A percentile compares a stretch with the other conserved stretches of the same genome.
Evolutionary conservation across 2,888 invertebrate species (phyloP).

Genomic region (Taphrorychus bicolor): DNA sequence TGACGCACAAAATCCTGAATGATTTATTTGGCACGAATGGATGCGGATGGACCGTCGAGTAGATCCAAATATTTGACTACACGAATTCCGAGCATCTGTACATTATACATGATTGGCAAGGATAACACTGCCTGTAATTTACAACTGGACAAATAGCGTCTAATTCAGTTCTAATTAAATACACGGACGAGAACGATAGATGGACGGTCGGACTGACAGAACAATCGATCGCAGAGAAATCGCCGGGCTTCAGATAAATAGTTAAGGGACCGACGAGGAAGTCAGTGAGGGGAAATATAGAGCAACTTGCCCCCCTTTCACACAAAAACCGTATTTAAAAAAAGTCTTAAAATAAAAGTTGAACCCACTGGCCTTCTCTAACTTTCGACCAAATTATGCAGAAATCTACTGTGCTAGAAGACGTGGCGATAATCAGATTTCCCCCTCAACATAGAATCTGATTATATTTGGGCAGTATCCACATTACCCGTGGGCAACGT

Average conservation of each 20-base stretch:
- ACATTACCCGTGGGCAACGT: constrained; percentile 34
- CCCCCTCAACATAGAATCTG: constrained; percentile 33
- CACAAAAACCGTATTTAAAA: neutral
- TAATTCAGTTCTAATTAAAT: constrained; percentile 55
- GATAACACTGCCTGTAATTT: constrained; percentile 51
- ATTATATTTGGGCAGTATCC: constrained; percentile 38
- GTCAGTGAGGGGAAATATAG: constrained; percentile 8
- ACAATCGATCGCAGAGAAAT: constrained; percentile 48
- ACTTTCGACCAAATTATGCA: too few relatives aligned
- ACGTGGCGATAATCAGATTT: constrained; percentile 33
- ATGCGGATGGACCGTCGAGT: neutral
- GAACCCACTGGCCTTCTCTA: neutral
- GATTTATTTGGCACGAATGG: constrained; percentile 8
- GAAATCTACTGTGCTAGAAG: neutral
- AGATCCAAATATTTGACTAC: constrained; percentile 52
- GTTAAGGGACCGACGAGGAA: constrained; percentile 24
- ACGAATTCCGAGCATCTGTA: constrained; percentile 48
- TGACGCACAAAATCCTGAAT: too few relatives aligned
- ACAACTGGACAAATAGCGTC: constrained; percentile 52
- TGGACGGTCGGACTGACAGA: constrained; percentile 43
- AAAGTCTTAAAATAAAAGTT: neutral
- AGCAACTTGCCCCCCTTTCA: neutral
- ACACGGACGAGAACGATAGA: constrained; percentile 41
- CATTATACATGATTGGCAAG: constrained; percentile 57
- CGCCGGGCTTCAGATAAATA: constrained; percentile 36